Evolutionary conservation across 2,113 vertebrate genomes (phyloP), one percentile per base, ranked within the genome.

Genomic region (Phalacrocorax aristotelis): DNA sequence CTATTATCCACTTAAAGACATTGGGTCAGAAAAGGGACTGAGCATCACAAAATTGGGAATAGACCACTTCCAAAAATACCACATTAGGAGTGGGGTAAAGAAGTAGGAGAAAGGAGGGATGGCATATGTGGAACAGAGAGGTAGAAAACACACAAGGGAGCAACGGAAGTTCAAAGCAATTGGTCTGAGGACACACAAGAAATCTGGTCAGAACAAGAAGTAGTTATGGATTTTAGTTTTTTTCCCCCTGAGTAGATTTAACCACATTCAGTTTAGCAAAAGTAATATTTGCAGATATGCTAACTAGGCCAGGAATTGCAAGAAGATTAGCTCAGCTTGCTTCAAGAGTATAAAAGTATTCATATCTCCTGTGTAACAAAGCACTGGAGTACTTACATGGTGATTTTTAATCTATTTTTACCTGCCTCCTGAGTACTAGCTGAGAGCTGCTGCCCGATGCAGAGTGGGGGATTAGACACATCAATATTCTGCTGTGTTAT

Each of bases 381-480:
- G 36, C 29, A 30, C 13, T 62, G 52, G 36, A 66, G 68, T 81
- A 75, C 65, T 61, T 26, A 29, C n/a, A 44, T 15, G 15, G 11
- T 71, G 34, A 76, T 54, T 84, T 95, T 68, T 81, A 76, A 87
- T 77, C 77, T 87, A 19, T 87, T 93, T 92, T 92, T 78, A 74
- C 72, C 48, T 80, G 51, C 87, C 83, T 87, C 86, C 32, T 11
- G 61, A 69, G 71, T 49, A 27, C 61, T 83, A 89, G 44, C 40
- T 95, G 90, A 90, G 72, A 52, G 44, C 34, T 93, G 48, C 62
- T 93, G 66, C 86, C 76, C 89, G 76, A 49, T n/a, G n/a, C 57
- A 66, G 55, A 58, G 25, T 9, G 2, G 15, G 18, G 55, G 36
- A 62, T 84, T 66, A 89, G 68, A 79, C 49, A 74, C 68, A 87